phyloP scores from a whole-genome alignment of 1,140 invertebrate species.

The Odontomachus brunneus region DNA sequence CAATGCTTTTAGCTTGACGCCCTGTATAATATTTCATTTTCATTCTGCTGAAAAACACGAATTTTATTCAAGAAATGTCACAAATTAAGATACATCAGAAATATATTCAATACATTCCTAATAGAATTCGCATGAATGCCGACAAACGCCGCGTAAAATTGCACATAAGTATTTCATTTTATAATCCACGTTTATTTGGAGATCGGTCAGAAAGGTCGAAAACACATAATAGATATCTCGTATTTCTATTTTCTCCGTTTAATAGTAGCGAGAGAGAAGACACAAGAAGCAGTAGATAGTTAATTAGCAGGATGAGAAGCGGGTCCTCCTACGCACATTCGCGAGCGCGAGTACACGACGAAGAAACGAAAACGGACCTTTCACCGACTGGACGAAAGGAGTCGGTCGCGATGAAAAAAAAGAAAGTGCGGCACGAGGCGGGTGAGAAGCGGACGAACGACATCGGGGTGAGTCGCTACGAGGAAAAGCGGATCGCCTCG shows the following conservation, averaged over 20 bases:
- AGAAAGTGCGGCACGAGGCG: neutral
- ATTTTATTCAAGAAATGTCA: too few species aligned
- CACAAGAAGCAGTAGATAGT: constrained; percentile 8
- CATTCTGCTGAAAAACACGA: too few species aligned
- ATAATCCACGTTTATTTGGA: too few species aligned
- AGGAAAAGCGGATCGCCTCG: constrained; percentile 1
- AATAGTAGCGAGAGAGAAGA: neutral
- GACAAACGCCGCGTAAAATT: too few species aligned
- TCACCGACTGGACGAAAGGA: constrained; percentile 37
- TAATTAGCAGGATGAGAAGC: constrained; percentile 56
- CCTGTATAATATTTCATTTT: too few species aligned
- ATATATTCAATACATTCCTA: too few species aligned
- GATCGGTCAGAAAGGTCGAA: too few species aligned
- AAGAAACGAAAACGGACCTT: constrained; percentile 26
- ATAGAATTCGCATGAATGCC: too few species aligned
- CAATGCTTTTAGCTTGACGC: too few species aligned
- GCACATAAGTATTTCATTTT: too few species aligned
- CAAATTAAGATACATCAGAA: too few species aligned
- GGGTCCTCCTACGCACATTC: neutral
- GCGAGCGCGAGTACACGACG: neutral
- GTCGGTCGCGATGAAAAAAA: constrained; percentile 44
- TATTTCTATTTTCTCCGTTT: neutral
- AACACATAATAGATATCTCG: neutral
- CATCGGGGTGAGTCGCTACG: neutral
- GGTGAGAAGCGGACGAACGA: neutral